Evolutionary conservation across 2,797 vertebrate genomes (phyloP).

Genomic region (Rhinatrema bivittatum): DNA sequence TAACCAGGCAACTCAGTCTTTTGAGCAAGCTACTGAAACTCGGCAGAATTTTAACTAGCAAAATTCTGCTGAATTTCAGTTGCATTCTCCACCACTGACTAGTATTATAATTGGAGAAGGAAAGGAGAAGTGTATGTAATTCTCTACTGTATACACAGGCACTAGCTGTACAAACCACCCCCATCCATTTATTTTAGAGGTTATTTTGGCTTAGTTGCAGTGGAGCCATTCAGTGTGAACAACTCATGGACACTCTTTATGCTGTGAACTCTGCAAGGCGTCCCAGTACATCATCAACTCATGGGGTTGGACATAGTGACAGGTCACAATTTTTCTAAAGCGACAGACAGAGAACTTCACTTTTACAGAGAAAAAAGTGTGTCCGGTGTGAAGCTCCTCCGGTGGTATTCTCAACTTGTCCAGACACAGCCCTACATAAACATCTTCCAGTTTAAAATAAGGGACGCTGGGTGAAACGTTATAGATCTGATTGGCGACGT

Average conservation of each 20-base stretch:
- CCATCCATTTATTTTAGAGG: no score
- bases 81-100: background rate
- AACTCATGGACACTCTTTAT: constrained; percentile 14
- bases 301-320: constrained; percentile 35
- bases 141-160: background rate
- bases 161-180: background rate
- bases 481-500: no score
- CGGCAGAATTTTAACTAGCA: no score
- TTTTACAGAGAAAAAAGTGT: constrained; percentile 43
- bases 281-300: constrained; percentile 47
- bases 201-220: no score
- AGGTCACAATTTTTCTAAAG: constrained; percentile 47
- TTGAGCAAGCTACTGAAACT: no score
- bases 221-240: no score
- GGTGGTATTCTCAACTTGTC: no score
- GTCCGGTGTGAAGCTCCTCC: constrained; percentile 47
- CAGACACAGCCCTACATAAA: no score
- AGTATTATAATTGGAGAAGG: background rate
- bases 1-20: no score
- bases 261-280: constrained; percentile 17
- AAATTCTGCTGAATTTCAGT: no score
- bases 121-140: background rate
- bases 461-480: no score
- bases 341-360: constrained; percentile 42
- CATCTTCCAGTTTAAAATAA: no score